A percentile compares a stretch with the other conserved stretches of the same genome.
Evolutionary conservation across 53 echinoderm and acorn worm genomes (phyloP).

Genomic region (Mesocentrotus franciscanus): DNA sequence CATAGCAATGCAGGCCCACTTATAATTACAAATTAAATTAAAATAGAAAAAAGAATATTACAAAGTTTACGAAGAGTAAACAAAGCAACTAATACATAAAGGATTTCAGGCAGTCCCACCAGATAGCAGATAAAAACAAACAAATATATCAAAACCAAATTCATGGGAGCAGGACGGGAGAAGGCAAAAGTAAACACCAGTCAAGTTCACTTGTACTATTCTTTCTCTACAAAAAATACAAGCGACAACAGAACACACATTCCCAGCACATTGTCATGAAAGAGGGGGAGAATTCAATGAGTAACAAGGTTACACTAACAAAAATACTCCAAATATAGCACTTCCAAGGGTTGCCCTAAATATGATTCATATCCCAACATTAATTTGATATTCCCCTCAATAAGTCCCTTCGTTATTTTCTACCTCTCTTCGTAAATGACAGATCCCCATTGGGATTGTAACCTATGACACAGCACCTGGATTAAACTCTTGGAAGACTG

Average conservation of each 20-base stretch:
- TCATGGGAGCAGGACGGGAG: neutral
- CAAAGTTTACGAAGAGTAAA: neutral
- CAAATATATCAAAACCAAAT: neutral
- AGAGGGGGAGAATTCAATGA: neutral
- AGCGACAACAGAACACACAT: neutral
- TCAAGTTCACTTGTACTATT: neutral
- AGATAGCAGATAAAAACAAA: neutral
- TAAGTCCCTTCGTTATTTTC: neutral
- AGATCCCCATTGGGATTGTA: neutral
- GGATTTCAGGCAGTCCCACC: neutral
- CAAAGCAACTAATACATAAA: too few species aligned
- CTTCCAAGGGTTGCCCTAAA: constrained; percentile 35
- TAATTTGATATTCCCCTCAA: constrained; percentile 2
- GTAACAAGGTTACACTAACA: neutral
- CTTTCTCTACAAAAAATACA: neutral
- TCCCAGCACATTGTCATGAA: neutral
- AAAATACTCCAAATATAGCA: constrained; percentile 26
- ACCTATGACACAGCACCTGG: neutral
- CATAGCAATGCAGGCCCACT: neutral
- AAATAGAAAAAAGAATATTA: neutral
- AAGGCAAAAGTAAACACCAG: neutral
- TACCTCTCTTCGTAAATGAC: neutral
- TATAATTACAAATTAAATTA: neutral
- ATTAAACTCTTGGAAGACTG: neutral
- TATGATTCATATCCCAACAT: constrained; percentile 40